Evolutionary conservation across 2,113 vertebrate species (phyloP), one percentile per base, ranked within the genome.

Genomic region (Sinocyclocheilus rhinocerous): DNA sequence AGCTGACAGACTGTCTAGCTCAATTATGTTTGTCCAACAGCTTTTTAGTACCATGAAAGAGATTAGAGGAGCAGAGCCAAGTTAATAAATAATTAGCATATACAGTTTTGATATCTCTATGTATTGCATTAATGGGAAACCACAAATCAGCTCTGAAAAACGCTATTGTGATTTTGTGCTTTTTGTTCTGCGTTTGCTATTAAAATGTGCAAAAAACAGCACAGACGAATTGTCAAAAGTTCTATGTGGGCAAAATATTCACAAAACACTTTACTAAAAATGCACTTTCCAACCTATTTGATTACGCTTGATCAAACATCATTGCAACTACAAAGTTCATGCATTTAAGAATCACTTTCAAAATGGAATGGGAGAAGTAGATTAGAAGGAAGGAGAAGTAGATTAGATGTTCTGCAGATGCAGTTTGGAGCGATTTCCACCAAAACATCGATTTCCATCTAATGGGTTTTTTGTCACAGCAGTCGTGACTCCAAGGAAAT

Each of bases 171-270:
- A 0, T 48, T 45, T 45, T 81, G 77, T 65, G 78, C 77, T 81
- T 78, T 36, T 78, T 57, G 26, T 78, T 79, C 55, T 59, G 26
- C 9, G 20, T 80, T 80, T 24, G 57, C 57, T 69, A 63, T 36
- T 52, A 29, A 88, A 88, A 83, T 85, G 79, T 85, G 84, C 78
- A 78, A 85, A 85, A 85, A 70, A 39, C 61, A 24, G 84, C 84
- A 29, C 59, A 57, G 57, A 16, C 20, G 10, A 77, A 15, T 42
- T 29, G 20, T 76, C 33, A 76, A 81, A 29, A 20, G 57, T 84
- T 57, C 42, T 67, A 45, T 48, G 36, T 24, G 70, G 78, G 36
- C 33, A 52, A 86, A 50, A 29, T 84, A 57, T 33, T 65, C n/a
- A 80, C 55, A 81, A 85, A 85, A 85, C 29, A 61, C 33, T 16